Evolutionary conservation across 2,113 vertebrate genomes (phyloP).

Genomic region (Colistium nudipinnis): DNA sequence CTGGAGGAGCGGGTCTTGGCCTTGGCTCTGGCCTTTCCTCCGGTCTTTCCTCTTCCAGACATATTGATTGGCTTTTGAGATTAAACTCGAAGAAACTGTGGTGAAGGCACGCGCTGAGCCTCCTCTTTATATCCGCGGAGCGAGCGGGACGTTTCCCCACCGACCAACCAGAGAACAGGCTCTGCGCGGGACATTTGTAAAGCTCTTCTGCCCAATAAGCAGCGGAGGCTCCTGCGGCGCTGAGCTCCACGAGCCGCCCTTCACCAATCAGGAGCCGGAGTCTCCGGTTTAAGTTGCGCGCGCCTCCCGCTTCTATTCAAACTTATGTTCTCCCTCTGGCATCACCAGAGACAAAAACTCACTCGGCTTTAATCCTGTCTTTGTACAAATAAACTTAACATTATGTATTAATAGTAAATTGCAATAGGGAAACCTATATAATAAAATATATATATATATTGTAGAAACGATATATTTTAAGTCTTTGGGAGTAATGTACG

Average conservation of each 20-base stretch:
- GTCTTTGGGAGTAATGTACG: too few relatives aligned
- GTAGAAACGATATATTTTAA: too few relatives aligned
- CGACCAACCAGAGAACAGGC: background rate
- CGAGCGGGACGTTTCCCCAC: background rate
- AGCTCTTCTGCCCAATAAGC: background rate
- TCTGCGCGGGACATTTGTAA: background rate
- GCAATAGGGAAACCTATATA: too few relatives aligned
- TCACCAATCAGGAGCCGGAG: background rate
- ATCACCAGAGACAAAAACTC: too few relatives aligned
- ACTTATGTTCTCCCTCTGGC: too few relatives aligned
- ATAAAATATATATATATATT: too few relatives aligned
- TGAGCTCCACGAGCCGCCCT: background rate
- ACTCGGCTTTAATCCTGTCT: too few relatives aligned
- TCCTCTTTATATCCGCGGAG: background rate
- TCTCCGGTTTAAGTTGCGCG: background rate
- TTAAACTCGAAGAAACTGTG: background rate
- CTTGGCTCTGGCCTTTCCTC: background rate
- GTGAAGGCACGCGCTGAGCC: fast-evolving
- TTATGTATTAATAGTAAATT: too few relatives aligned
- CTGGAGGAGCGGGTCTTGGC: too few relatives aligned
- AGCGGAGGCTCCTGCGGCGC: background rate
- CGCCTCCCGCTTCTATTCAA: too few relatives aligned
- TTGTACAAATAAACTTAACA: too few relatives aligned
- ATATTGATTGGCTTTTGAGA: background rate
- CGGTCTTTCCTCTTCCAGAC: conserved; percentile 2